Evolutionary conservation across 2,888 invertebrate species (phyloP).

Genomic region (Pardosa pseudoannulata): DNA sequence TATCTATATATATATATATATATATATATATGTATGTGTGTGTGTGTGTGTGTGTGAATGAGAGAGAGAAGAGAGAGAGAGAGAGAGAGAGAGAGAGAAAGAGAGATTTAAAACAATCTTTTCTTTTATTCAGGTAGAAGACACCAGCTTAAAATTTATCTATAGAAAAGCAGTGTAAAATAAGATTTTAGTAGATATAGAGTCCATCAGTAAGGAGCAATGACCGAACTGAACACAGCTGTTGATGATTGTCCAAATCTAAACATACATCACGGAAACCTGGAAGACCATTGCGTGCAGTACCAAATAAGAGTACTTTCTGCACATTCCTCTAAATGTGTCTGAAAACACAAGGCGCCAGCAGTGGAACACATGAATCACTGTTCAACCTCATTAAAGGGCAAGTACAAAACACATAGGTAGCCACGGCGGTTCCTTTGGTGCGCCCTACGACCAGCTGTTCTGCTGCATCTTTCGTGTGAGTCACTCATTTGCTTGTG

Average conservation of each 20-base stretch:
- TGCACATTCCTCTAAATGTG: not conserved
- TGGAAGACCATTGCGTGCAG: not conserved
- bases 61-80: too few relatives aligned
- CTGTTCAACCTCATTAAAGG: conserved; percentile 5
- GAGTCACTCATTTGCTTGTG: conserved; percentile 42
- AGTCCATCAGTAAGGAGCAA: too few relatives aligned
- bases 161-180: too few relatives aligned
- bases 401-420: not conserved
- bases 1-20: too few relatives aligned
- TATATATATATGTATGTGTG: too few relatives aligned
- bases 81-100: too few relatives aligned
- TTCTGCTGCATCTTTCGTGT: conserved; percentile 10
- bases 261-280: not conserved
- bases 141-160: too few relatives aligned
- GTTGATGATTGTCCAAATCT: not conserved
- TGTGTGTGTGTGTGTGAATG: too few relatives aligned
- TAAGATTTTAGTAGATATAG: too few relatives aligned
- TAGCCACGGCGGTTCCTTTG: not conserved
- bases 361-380: conserved; percentile 36
- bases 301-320: not conserved
- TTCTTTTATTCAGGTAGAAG: too few relatives aligned
- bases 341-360: conserved; percentile 20
- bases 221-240: not conserved
- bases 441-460: conserved; percentile 28
- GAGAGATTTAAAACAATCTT: too few relatives aligned